A percentile compares a stretch with the other conserved stretches of the same genome.
Conservation (phyloP, 2,113 vertebrate species). For the Thalassoma bifasciatum region DNA sequence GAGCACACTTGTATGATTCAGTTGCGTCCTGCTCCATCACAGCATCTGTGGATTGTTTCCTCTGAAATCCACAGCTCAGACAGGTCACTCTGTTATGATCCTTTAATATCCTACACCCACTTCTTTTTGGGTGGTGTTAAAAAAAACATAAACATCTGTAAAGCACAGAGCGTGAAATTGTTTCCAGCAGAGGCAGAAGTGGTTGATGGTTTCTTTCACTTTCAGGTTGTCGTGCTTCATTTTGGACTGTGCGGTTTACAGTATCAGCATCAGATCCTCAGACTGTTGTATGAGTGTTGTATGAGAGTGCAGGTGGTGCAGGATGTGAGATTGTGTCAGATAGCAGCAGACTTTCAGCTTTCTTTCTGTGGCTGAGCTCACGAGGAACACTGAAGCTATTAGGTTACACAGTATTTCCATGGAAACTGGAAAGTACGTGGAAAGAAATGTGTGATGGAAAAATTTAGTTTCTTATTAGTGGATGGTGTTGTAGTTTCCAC, state of each 20-base stretch:
- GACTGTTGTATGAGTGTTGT: too few relatives aligned
- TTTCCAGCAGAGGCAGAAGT: too few relatives aligned
- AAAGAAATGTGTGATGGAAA: not conserved
- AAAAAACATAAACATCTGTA: not conserved
- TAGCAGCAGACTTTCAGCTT: not conserved
- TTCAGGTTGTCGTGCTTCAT: not conserved
- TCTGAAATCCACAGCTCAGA: not conserved
- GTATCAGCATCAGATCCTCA: not conserved
- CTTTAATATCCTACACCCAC: not conserved
- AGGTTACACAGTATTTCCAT: not conserved
- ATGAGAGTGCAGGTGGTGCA: not conserved
- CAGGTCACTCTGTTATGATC: not conserved
- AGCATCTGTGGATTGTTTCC: conserved; percentile 1
- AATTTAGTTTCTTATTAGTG: not conserved
- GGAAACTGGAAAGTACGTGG: not conserved
- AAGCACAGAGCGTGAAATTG: not conserved
- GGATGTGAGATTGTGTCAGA: not conserved
- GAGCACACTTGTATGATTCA: conserved; percentile 25
- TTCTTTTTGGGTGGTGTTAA: too few relatives aligned
- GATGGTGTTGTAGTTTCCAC: not conserved
- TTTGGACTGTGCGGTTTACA: not conserved
- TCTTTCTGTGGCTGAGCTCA: conserved; percentile 3
- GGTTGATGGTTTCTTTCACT: not conserved
- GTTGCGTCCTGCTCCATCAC: not conserved
- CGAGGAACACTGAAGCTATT: not conserved